Conservation (phyloP, 2,888 invertebrate species). For the Melanostoma scalare region DNA sequence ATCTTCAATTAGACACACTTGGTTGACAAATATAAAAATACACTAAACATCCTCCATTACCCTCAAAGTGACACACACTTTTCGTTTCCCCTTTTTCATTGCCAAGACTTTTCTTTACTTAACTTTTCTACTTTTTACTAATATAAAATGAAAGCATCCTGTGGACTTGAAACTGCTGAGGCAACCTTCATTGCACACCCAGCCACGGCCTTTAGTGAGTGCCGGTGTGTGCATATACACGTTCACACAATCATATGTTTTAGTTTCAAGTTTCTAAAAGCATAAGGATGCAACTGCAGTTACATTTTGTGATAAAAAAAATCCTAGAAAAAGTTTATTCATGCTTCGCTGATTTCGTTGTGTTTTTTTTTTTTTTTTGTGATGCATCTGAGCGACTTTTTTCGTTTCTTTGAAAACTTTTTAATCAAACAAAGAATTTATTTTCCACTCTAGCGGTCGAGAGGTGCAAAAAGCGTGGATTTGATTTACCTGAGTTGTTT, state of each 20-base stretch:
- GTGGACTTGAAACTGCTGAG: slow-evolving; percentile 23
- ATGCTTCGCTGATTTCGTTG: neutral
- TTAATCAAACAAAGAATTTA: slow-evolving; percentile 57
- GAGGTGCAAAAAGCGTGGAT: slow-evolving; percentile 17
- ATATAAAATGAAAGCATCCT: slow-evolving; percentile 33
- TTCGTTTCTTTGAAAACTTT: slow-evolving; percentile 12
- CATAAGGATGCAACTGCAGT: slow-evolving; percentile 41
- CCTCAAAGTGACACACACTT: slow-evolving; percentile 10
- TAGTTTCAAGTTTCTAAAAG: slow-evolving; percentile 41
- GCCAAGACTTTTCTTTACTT: slow-evolving; percentile 5
- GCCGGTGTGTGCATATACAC: slow-evolving; percentile 10
- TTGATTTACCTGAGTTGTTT: slow-evolving; percentile 56
- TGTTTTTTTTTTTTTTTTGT: neutral
- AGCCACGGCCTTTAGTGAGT: slow-evolving; percentile 13
- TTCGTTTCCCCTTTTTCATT: neutral
- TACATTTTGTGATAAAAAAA: slow-evolving; percentile 9
- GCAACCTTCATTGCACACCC: slow-evolving; percentile 35
- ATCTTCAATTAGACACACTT: slow-evolving; percentile 15
- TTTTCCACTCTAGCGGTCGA: slow-evolving; percentile 6
- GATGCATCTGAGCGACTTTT: neutral
- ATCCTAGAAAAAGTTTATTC: slow-evolving; percentile 15
- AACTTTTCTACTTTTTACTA: slow-evolving; percentile 1
- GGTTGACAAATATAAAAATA: neutral
- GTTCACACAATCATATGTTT: slow-evolving; percentile 18
- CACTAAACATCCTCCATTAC: slow-evolving; percentile 1